Percentiles rank a stretch among this genome's conserved stretches.
phyloP scores from a whole-genome alignment of 2,113 vertebrate genomes.

The Chitala chitala region DNA sequence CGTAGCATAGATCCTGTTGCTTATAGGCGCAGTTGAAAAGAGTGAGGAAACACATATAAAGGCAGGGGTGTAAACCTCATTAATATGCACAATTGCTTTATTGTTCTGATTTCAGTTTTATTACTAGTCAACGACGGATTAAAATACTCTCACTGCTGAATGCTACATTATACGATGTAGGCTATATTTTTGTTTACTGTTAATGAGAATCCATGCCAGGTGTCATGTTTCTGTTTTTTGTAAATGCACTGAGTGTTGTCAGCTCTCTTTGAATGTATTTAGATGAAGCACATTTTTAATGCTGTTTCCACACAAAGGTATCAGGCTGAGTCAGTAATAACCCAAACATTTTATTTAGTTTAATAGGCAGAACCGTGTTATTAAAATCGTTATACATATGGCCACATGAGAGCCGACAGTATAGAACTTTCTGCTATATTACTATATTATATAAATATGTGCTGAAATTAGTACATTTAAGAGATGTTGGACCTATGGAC shows the following conservation, averaged over 20 bases:
- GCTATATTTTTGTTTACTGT: background rate
- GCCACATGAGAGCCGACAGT: too few relatives aligned
- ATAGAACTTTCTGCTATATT: too few relatives aligned
- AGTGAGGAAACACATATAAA: background rate
- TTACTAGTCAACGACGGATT: conserved; percentile 22
- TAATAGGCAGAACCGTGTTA: too few relatives aligned
- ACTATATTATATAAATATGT: too few relatives aligned
- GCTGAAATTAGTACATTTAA: too few relatives aligned
- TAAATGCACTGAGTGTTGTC: background rate
- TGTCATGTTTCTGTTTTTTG: background rate
- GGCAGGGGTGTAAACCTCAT: conserved; percentile 14
- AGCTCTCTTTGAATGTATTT: too few relatives aligned
- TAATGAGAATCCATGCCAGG: background rate
- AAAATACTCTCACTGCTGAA: conserved; percentile 24
- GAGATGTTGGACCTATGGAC: too few relatives aligned
- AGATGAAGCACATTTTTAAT: too few relatives aligned
- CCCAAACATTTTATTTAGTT: too few relatives aligned
- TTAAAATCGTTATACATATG: too few relatives aligned
- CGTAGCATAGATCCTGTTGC: background rate
- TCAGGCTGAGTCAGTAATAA: too few relatives aligned
- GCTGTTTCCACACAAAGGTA: too few relatives aligned
- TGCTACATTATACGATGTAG: conserved; percentile 22
- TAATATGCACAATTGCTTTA: conserved; percentile 19
- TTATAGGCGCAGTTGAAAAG: background rate
- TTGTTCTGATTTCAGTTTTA: conserved; percentile 30